Evolutionary conservation across 2,113 vertebrate species (phyloP).

Genomic region (Dasypus novemcinctus): DNA sequence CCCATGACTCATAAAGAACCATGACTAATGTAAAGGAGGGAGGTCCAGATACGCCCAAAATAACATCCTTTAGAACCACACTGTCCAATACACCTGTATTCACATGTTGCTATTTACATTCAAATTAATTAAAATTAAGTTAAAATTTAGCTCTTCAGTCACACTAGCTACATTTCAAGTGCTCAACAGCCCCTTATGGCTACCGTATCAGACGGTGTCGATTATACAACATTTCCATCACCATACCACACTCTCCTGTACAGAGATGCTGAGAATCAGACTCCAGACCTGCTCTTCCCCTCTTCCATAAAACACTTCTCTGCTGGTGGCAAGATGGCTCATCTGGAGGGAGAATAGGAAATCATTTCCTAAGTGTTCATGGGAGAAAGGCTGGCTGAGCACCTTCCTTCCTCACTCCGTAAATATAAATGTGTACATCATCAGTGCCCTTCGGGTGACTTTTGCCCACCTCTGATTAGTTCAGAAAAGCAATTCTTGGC

Average conservation of each 20-base stretch:
- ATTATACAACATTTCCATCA: not conserved
- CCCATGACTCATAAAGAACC: not conserved
- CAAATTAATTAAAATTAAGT: not conserved
- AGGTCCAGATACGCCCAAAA: not conserved
- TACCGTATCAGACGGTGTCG: not conserved
- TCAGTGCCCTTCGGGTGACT: not conserved
- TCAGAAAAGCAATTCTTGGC: constrained; percentile 33
- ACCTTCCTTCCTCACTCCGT: not conserved
- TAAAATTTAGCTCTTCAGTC: not conserved
- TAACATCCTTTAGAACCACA: not conserved
- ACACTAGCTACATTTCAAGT: not conserved
- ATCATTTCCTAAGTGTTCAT: not conserved
- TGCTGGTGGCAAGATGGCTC: not conserved
- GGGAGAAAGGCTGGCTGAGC: not conserved
- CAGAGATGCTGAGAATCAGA: not conserved
- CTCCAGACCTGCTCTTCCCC: not conserved
- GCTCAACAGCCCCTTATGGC: not conserved
- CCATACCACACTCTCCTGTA: not conserved
- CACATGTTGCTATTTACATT: not conserved
- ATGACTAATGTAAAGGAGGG: not conserved
- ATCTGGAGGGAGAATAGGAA: not conserved
- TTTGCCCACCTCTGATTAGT: not conserved
- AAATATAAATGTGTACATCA: not conserved
- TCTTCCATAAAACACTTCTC: not conserved
- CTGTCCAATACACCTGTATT: not conserved